phyloP scores from a whole-genome alignment of 2,797 vertebrate genomes.

The Eidolon dupreanum region DNA sequence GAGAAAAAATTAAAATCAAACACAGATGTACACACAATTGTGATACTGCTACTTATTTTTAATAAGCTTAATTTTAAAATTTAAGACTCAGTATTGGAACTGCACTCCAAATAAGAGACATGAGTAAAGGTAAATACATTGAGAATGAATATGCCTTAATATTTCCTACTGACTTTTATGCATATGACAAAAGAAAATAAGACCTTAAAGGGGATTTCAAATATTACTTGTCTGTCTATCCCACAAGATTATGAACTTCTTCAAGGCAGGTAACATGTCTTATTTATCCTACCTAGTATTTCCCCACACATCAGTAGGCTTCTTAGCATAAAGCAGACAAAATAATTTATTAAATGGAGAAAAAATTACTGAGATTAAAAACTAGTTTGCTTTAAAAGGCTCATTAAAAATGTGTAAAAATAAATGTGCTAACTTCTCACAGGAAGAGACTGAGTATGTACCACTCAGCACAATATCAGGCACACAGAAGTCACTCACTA shows the following conservation, averaged over 20 bases:
- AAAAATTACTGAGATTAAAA: slow-evolving; percentile 13
- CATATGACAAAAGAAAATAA: not conserved
- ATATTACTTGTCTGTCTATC: not conserved
- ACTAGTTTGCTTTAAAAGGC: not conserved
- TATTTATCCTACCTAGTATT: not conserved
- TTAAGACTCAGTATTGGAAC: not conserved
- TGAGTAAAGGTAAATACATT: not conserved
- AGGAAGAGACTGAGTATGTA: not conserved
- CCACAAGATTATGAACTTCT: not conserved
- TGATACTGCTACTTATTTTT: not conserved
- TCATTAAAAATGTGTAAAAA: not conserved
- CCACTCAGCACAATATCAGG: not conserved
- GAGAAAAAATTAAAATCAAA: not conserved
- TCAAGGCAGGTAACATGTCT: not conserved
- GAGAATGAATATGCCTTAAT: not conserved
- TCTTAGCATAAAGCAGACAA: not conserved
- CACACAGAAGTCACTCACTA: not conserved
- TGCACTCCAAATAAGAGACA: not conserved
- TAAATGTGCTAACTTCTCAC: not conserved
- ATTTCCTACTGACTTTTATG: not conserved
- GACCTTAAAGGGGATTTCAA: not conserved
- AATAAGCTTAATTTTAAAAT: not conserved
- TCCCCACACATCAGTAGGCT: not conserved
- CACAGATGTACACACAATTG: not conserved
- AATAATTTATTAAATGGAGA: not conserved